Percentiles rank a stretch among this genome's conserved stretches.
Conservation (phyloP, 2,888 invertebrate genomes). For the Iphiclides podalirius region DNA sequence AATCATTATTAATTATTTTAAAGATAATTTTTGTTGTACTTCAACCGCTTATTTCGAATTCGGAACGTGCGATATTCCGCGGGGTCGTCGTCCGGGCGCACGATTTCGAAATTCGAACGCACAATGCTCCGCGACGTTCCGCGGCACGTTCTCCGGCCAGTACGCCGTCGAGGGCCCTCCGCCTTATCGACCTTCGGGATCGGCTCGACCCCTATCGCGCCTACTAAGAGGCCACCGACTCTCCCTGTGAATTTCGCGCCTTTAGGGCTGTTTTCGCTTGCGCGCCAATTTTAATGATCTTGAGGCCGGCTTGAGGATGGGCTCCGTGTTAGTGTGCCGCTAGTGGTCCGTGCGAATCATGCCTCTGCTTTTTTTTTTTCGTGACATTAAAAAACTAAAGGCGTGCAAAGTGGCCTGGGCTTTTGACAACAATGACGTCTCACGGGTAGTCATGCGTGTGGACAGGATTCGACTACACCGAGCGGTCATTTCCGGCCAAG, state of each 20-base stretch:
- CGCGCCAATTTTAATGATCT: constrained; percentile 20
- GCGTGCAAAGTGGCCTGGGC: background rate
- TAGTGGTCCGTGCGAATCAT: background rate
- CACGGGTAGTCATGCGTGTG: background rate
- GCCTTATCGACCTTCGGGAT: constrained; percentile 25
- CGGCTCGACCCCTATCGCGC: constrained; percentile 21
- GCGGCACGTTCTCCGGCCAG: constrained; percentile 16
- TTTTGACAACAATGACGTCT: background rate
- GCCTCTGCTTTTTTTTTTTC: background rate
- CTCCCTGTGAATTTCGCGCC: constrained; percentile 12
- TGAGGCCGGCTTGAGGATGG: constrained; percentile 9
- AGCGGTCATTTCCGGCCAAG: too few species aligned
- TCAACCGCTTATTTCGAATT: too few species aligned
- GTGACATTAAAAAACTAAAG: too few species aligned
- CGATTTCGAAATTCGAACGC: constrained; percentile 17
- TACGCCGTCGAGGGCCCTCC: constrained; percentile 18
- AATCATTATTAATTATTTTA: too few species aligned
- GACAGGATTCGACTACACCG: background rate
- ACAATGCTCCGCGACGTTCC: constrained; percentile 4
- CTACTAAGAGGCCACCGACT: constrained; percentile 20
- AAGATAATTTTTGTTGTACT: too few species aligned
- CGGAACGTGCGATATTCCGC: background rate
- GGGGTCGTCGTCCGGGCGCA: background rate
- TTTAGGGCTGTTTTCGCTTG: constrained; percentile 17
- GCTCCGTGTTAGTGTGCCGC: background rate